These are phyloP conservation scores for Hesperia comma DNA, from an alignment of 2,888 invertebrate genomes.

Conservation along the genomic window DNA sequence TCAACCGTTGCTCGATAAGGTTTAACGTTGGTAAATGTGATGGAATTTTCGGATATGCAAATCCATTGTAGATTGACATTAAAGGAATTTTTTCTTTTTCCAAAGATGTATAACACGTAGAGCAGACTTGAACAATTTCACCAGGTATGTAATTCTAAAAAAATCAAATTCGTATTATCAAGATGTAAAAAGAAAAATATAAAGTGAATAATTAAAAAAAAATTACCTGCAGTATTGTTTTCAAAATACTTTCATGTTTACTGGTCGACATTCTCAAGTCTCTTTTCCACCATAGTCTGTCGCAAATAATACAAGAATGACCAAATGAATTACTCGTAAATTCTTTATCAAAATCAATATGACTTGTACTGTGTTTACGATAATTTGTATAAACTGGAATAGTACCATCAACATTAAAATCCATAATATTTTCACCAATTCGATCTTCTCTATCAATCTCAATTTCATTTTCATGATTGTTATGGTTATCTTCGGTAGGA, in stretches of 20 bases:
- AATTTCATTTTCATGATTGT: slow-evolving; percentile 46
- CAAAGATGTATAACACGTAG: slow-evolving; percentile 43
- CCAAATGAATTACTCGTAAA: slow-evolving; percentile 43
- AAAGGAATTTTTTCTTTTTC: slow-evolving; percentile 13
- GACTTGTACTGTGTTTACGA: slow-evolving; percentile 41
- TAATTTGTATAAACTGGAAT: slow-evolving; percentile 48
- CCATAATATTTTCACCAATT: slow-evolving; percentile 46
- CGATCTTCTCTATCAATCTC: slow-evolving; percentile 44
- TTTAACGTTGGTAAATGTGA: slow-evolving; percentile 46
- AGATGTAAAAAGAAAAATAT: slow-evolving; percentile 42
- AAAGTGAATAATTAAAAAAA: slow-evolving; percentile 40
- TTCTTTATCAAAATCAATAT: slow-evolving; percentile 46
- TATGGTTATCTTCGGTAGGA: slow-evolving; percentile 47
- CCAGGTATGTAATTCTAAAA: slow-evolving; percentile 44
- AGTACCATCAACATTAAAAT: slow-evolving; percentile 49
- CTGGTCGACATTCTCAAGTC: slow-evolving; percentile 44
- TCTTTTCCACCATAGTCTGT: slow-evolving; percentile 46
- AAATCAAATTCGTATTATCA: slow-evolving; percentile 42
- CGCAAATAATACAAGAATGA: slow-evolving; percentile 47
- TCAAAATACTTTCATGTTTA: slow-evolving; percentile 44
- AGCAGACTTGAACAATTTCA: slow-evolving; percentile 44
- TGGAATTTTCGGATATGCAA: slow-evolving; percentile 49
- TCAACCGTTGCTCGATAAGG: slow-evolving; percentile 45
- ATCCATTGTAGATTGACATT: slow-evolving; percentile 44
- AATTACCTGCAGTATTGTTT: slow-evolving; percentile 43